These are phyloP conservation scores for Phyto melanocephala DNA, from an alignment of 2,888 invertebrate species.

Conservation along the genomic window DNA sequence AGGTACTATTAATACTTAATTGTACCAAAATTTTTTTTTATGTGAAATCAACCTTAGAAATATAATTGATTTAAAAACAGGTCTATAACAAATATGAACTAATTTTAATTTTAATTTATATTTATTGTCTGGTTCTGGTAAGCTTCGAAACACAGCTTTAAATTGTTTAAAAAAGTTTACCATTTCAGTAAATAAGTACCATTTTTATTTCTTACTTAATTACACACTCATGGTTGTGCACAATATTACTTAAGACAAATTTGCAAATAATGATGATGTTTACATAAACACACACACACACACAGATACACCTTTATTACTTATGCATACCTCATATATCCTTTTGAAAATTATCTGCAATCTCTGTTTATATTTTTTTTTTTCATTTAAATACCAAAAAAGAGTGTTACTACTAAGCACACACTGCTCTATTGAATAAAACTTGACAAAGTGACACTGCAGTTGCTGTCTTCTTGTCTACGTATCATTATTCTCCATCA, in stretches of 20 bases:
- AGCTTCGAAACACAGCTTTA: no score
- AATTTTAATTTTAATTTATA: no score
- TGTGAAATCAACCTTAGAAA: no score
- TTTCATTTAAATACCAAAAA: background rate
- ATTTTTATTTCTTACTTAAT: no score
- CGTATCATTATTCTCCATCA: constrained; percentile 27
- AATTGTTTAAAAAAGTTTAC: no score
- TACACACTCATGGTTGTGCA: no score
- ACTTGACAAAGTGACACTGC: constrained; percentile 65
- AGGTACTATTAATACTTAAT: no score
- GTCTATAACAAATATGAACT: no score
- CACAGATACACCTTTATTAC: background rate
- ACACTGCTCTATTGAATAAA: constrained; percentile 39
- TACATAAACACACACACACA: background rate
- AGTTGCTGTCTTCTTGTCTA: constrained; percentile 71
- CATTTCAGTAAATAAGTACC: no score
- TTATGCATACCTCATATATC: constrained; percentile 17
- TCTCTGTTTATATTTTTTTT: constrained; percentile 47
- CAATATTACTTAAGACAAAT: constrained; percentile 9
- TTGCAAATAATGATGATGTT: constrained; percentile 10
- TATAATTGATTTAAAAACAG: no score
- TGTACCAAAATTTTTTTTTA: no score
- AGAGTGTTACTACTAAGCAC: constrained; percentile 26
- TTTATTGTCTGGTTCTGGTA: no score
- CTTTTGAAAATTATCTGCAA: constrained; percentile 57